Evolutionary conservation across 1,140 invertebrate species (phyloP), one percentile per base, ranked within the genome.

Genomic region (Lepidotrigona ventralis): DNA sequence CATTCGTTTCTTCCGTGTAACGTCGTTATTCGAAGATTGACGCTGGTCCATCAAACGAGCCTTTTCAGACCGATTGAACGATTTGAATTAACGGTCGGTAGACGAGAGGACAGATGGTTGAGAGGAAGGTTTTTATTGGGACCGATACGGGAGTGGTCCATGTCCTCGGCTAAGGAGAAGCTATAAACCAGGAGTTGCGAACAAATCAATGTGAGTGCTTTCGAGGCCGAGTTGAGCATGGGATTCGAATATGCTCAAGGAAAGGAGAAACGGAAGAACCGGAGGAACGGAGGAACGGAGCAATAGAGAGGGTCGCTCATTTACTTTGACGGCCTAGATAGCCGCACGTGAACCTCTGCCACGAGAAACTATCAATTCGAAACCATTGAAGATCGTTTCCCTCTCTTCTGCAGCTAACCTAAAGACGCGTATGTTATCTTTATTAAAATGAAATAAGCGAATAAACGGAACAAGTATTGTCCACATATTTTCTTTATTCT

Each of bases 191-290:
- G 89, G 84, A 91, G 88, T 91, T 91, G 90, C 83, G 91, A 93
- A 92, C 92, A 92, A 93, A 93, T 93, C 92, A 93, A 93, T 92
- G 90, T 91, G 91, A 93, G 92, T 93, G 92, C 91, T 90, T 81
- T 72, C 72, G 53, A 71, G 73, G 26, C 69, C 64, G 39, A 66
- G 26, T 66, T 64, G 39, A 66, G 66, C 14, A 63, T 66, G 73
- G 76, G 70, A 39, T 51, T 63, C 66, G 66, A 54, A 70, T n/a
- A 71, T 73, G 71, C 26, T 17, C n/a, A 23, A 81, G 68, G 54
- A 73, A 78, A 53, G 51, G 68, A 85, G 81, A 63, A 58, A 80
- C 33, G 75, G 73, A 75, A 46, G 70, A 29, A 83, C 39, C 39
- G 71, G 70, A 81, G 68, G 51, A 73, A 78, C 51, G 53, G 68